Evolutionary conservation across 2,888 invertebrate species (phyloP).

Genomic region (Pteria penguin): DNA sequence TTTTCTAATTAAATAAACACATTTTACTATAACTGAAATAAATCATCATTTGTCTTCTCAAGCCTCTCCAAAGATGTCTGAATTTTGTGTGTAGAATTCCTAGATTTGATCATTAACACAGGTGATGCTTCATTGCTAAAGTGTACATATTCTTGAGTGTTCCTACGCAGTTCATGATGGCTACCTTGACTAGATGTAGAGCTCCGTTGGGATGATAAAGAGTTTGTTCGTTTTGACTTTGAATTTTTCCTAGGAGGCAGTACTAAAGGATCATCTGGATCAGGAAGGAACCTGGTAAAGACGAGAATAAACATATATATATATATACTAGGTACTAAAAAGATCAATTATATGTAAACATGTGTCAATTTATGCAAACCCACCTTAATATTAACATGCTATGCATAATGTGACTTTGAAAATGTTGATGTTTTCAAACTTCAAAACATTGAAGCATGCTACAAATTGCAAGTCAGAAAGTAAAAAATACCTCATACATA

Average conservation of each 20-base stretch:
- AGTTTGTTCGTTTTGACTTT: neutral
- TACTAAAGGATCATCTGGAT: neutral
- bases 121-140: conserved; percentile 38
- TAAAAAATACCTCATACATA: no score
- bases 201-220: neutral
- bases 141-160: neutral
- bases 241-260: neutral
- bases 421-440: no score
- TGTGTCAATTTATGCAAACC: no score
- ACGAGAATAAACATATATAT: no score
- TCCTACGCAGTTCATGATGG: neutral
- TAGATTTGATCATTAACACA: conserved; percentile 66
- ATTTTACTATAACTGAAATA: conserved; percentile 36
- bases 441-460: no score
- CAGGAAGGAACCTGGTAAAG: neutral
- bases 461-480: no score
- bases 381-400: no score
- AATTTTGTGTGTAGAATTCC: conserved; percentile 57
- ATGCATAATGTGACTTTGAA: no score
- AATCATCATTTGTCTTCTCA: conserved; percentile 61
- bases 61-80: conserved; percentile 57
- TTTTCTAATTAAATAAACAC: no score
- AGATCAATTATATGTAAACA: no score
- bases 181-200: neutral
- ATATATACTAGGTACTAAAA: no score